Base-by-base conservation (phyloP, 2,888 invertebrate species). In the Tuta absoluta region DNA sequence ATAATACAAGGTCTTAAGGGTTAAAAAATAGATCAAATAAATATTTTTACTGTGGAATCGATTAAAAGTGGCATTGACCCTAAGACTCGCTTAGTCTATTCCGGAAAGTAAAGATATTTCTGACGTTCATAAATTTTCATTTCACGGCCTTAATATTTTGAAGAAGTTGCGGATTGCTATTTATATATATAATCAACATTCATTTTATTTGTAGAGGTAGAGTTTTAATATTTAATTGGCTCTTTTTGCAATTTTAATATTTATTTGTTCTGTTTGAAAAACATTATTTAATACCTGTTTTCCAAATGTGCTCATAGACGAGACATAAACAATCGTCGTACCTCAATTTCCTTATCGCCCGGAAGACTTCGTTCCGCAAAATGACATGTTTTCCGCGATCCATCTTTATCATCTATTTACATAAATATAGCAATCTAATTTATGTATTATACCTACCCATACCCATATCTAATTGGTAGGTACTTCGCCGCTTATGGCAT, bases 321-420 rank as follows among this genome's bases (percentile, higher is more conserved):
- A 69, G 75, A 75, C 75, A 74, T 76, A 77, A 81, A 79, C 78
- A 79, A 77, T 76, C 71, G 68, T 69, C 72, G 71, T 66, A 68
- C 73, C 68, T 69, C 70, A 69, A 77, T 82, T 87, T 87, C 87
- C 87, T 85, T 84, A 82, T 85, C 81, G 77, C 77, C 79, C 81
- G 85, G 84, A 85, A 85, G 80, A 77, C 72, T 74, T 67, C 67
- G 70, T 71, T 79, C 75, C 74, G 68, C 70, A 70, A 72, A 77
- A 73, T 69, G 72, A 62, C 62, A 14, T 51, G 19, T 19, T 17
- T 48, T 68, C 69, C 68, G 71, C 66, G 70, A 67, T 70, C 65
- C 68, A 66, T 60, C 66, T 68, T 67, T 70, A 67, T 67, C 69
- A 67, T 66, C 59, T 62, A 59, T 41, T 59, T 41, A 41, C 41